Base-by-base conservation (phyloP, 2,113 vertebrate species). In the Protomyctophum bolini region DNA sequence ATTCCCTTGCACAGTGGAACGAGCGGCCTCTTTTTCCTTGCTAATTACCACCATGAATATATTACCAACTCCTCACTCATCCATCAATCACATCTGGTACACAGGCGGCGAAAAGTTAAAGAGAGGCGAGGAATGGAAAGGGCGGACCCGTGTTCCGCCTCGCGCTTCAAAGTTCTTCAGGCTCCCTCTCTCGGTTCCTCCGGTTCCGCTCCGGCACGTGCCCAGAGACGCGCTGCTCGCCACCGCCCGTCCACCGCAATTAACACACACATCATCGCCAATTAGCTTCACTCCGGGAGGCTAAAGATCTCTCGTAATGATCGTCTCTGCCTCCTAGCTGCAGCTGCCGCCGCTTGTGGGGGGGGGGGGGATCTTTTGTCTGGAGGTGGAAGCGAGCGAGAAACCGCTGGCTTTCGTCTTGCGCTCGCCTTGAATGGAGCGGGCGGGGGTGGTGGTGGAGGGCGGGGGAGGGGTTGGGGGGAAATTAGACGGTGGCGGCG, bases 191-290 rank as follows among this genome's bases (percentile, higher is more conserved):
- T 77, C 58, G 67, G 65, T 60, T 21, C 64, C 67, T 56, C 47
- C 6, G 2, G 58, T 74, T 77, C 68, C 72, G 67, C 41, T 70
- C 77, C 33, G 21, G 77, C 75, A 73, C 41, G 76, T 63, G 56
- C 82, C 82, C 80, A 78, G 79, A 81, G 78, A 77, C 66, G 77
- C 73, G 28, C 64, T 15, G 3, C 3, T 82, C 69, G 75, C 70
- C 49, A 66, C 81, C 63, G 75, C 86, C 86, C 86, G 81, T 81
- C 81, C 71, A 79, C 77, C 10, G 79, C 85, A 90, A 91, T 92
- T 92, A 91, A 90, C 88, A 87, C 80, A 87, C 81, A 85, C 82
- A 79, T 91, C 89, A 84, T 79, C 75, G 81, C 84, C 87, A 89
- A 93, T 93, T 90, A 92, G 84, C 80, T 77, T 85, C 87, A 81